Evolutionary conservation across 2,888 invertebrate species (phyloP).

Genomic region (Pammene aurita): DNA sequence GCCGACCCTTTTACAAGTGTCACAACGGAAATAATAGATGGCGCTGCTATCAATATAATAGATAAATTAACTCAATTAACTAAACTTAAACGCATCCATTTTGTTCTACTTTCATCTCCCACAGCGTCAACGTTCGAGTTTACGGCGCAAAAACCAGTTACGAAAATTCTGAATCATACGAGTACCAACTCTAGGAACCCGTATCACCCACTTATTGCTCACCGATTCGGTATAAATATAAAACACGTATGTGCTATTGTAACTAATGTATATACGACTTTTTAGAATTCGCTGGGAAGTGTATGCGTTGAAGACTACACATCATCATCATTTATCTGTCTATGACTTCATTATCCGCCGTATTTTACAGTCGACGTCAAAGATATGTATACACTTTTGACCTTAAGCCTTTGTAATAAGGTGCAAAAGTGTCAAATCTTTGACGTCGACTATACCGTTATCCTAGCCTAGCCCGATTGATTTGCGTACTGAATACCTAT

Average conservation of each 20-base stretch:
- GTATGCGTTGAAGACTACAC: slow-evolving; percentile 25
- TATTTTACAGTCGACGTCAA: too few species aligned
- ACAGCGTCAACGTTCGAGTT: slow-evolving; percentile 53
- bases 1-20: too few species aligned
- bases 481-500: slow-evolving; percentile 7
- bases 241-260: neutral
- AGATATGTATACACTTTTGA: too few species aligned
- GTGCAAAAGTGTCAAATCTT: too few species aligned
- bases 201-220: slow-evolving; percentile 30
- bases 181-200: slow-evolving; percentile 51
- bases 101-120: slow-evolving; percentile 59
- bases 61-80: too few species aligned
- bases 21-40: too few species aligned
- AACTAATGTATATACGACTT: neutral
- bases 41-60: too few species aligned
- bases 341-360: slow-evolving; percentile 33
- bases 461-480: slow-evolving; percentile 5
- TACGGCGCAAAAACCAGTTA: slow-evolving; percentile 65
- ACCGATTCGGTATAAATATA: neutral
- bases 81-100: neutral
- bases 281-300: neutral
- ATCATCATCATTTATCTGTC: slow-evolving; percentile 33
- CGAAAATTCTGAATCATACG: slow-evolving; percentile 66
- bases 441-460: too few species aligned
- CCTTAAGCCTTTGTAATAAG: too few species aligned